A percentile compares a stretch with the other conserved stretches of the same genome.
These are phyloP conservation scores for Patella vulgata DNA, from an alignment of 1,140 invertebrate species.

Conservation along the genomic window DNA sequence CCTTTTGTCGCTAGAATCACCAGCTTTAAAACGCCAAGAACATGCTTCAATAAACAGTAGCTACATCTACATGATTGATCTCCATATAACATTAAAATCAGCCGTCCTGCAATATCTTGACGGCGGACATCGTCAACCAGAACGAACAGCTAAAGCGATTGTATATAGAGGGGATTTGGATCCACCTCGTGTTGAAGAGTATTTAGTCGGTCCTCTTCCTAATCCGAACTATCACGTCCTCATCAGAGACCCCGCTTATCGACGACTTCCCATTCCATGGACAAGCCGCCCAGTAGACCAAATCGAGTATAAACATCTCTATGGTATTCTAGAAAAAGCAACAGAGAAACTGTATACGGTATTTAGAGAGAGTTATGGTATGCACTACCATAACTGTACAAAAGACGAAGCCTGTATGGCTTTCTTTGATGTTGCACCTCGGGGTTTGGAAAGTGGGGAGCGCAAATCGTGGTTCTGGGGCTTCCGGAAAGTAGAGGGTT, in stretches of 20 bases:
- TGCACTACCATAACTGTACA: constrained; percentile 56
- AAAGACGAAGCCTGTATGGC: constrained; percentile 41
- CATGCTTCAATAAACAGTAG: constrained; percentile 45
- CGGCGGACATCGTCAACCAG: constrained; percentile 36
- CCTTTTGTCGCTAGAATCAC: constrained; percentile 34
- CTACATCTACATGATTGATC: constrained; percentile 58
- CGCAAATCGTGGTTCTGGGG: constrained; percentile 53
- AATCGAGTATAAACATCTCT: constrained; percentile 47
- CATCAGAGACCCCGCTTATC: constrained; percentile 48
- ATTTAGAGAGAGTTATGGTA: constrained; percentile 49
- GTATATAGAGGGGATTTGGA: constrained; percentile 53
- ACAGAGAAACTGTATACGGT: constrained; percentile 41
- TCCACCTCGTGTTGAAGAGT: constrained; percentile 54
- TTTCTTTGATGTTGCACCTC: constrained; percentile 48
- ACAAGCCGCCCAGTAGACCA: constrained; percentile 46
- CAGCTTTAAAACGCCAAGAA: constrained; percentile 42
- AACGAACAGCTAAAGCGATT: constrained; percentile 52
- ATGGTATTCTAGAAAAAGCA: constrained; percentile 34
- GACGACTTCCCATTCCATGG: constrained; percentile 49
- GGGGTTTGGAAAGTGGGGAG: constrained; percentile 43
- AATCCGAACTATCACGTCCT: constrained; percentile 37
- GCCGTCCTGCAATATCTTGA: constrained; percentile 50
- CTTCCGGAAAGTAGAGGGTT: constrained; percentile 54
- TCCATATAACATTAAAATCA: constrained; percentile 51
- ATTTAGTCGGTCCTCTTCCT: constrained; percentile 54